A percentile compares a stretch with the other conserved stretches of the same genome.
Conservation (phyloP, 2,888 invertebrate species). For the Synergus laeviventris region DNA sequence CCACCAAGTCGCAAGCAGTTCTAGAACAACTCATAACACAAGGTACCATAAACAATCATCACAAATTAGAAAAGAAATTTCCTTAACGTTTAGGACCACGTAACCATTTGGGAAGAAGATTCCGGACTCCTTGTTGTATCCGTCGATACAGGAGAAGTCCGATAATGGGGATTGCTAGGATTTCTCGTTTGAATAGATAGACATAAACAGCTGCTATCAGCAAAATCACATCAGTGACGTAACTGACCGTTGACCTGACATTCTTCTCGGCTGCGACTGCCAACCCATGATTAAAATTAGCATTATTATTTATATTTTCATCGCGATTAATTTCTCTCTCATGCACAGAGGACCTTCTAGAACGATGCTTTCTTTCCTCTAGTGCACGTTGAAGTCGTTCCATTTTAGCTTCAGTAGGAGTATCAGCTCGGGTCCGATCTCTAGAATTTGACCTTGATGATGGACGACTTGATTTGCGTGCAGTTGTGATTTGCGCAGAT, state of each 20-base stretch:
- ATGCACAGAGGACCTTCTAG: constrained; percentile 51
- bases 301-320: constrained; percentile 45
- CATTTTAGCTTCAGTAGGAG: constrained; percentile 73
- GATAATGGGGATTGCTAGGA: constrained; percentile 87
- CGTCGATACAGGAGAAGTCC: constrained; percentile 87
- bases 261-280: constrained; percentile 82
- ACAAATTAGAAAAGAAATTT: not conserved
- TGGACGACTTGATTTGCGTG: constrained; percentile 54
- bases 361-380: constrained; percentile 59
- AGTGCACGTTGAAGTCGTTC: constrained; percentile 68
- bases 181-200: constrained; percentile 88
- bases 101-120: constrained; percentile 63
- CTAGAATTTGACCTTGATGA: constrained; percentile 68
- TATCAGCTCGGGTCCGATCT: constrained; percentile 62
- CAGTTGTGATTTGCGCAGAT: constrained; percentile 36
- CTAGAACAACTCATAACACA: not conserved
- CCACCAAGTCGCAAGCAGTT: constrained; percentile 9
- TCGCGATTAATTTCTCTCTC: constrained; percentile 43
- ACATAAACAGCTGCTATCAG: constrained; percentile 88
- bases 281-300: constrained; percentile 71
- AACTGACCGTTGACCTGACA: constrained; percentile 84
- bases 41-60: not conserved
- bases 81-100: constrained; percentile 42
- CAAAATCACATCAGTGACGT: constrained; percentile 85
- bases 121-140: constrained; percentile 81